These are phyloP conservation scores for Volucella zonaria DNA, from an alignment of 2,888 invertebrate species.

Conservation along the genomic window DNA sequence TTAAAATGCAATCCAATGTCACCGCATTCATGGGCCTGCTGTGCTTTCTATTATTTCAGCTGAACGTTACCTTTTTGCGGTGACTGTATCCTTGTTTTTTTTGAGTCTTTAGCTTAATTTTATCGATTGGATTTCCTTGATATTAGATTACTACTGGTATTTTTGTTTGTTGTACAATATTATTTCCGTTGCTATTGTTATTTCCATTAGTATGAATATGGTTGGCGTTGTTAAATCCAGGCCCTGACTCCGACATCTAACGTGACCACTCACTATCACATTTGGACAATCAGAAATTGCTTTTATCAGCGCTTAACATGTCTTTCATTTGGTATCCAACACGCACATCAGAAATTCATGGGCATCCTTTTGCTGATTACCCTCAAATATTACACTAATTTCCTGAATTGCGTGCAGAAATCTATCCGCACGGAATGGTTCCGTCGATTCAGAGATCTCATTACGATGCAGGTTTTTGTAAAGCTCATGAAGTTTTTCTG, in stretches of 20 bases:
- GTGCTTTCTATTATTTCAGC: conserved; percentile 69
- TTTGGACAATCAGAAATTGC: conserved; percentile 84
- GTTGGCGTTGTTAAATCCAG: conserved; percentile 64
- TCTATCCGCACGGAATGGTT: conserved; percentile 91
- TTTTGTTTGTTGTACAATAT: conserved; percentile 72
- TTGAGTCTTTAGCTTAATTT: conserved; percentile 81
- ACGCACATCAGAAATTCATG: conserved; percentile 95
- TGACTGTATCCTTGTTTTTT: conserved; percentile 79
- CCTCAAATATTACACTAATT: conserved; percentile 89
- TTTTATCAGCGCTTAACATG: conserved; percentile 89
- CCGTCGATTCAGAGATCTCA: conserved; percentile 88
- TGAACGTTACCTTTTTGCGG: conserved; percentile 79
- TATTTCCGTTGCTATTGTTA: conserved; percentile 58
- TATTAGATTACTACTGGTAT: conserved; percentile 77
- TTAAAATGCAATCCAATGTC: conserved; percentile 43
- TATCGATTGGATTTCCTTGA: conserved; percentile 82
- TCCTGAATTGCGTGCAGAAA: conserved; percentile 92
- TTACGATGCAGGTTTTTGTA: conserved; percentile 88
- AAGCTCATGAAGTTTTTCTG: conserved; percentile 92
- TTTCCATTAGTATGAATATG: conserved; percentile 63
- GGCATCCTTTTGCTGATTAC: conserved; percentile 96
- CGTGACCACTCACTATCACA: conserved; percentile 82
- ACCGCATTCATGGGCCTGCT: conserved; percentile 38
- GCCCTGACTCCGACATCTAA: conserved; percentile 61
- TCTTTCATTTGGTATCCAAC: conserved; percentile 92